Evolutionary conservation across 37 sponge, comb jelly and placozoan genomes (phyloP), one percentile per base, ranked within the genome.

Genomic region (Aphrocallistes beatrix): DNA sequence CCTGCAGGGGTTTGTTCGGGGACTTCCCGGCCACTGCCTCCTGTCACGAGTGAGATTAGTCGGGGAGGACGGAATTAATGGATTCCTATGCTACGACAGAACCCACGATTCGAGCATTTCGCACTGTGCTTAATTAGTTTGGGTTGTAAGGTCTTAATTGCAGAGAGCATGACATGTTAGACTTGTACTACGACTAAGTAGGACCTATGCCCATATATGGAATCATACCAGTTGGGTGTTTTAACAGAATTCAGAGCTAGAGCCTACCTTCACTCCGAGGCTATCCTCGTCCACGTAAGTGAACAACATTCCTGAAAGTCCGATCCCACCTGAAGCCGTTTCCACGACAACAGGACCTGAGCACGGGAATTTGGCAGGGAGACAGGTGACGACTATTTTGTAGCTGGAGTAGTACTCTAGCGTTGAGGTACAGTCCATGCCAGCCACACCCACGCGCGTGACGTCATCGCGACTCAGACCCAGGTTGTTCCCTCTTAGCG

Each of bases 311-410:
- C 84, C 60, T 32, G 96, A 92, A 38, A 85, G 82, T 23, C 93
- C 93, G 36, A 50, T 50, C 36, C 96, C 96, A 17, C 93, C 96
- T 32, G 49, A 81, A 9, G 82, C 23, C 36, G 96, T 95, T 84
- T 95, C 91, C 23, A 95, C 88, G 1, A 84, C 75, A 28, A 95
- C 96, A 37, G 93, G 90, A 38, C 96, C 96, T 37, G 51, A 84
- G 81, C 86, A 83, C 42, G 93, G 88, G n/a, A 82, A n/a, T 36
- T 60, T 25, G 23, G 87, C 39, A 84, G 94, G 83, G 8, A 39
- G 81, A 19, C 89, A 85, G 34, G 90, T 90, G 37, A 94, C 88
- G 0, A 83, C 87, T 23, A 94, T 85, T 48, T 94, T 94, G n/a
- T 87, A 92, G 90, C 69, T 23, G 82, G 28, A 39, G 36, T 30